A percentile compares a stretch with the other conserved stretches of the same genome.
Conservation (phyloP, 2,888 invertebrate genomes). For the Lumbricus terrestris region DNA sequence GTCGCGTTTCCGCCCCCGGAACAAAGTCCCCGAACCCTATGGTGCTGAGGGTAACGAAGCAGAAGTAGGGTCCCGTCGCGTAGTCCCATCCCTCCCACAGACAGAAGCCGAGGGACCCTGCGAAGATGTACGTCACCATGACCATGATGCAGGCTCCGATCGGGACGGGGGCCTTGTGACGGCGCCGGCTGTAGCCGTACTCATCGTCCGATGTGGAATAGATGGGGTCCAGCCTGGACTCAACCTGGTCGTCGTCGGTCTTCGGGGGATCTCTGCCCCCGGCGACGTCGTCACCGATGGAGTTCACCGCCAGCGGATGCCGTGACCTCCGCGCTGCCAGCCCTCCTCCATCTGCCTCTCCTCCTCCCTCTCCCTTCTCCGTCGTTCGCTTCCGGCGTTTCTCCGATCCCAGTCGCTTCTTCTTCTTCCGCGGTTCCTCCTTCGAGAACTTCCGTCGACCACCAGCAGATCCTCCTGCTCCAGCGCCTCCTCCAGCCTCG, state of each 20-base stretch:
- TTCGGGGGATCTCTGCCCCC: background rate
- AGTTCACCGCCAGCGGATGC: background rate
- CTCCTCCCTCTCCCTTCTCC: background rate
- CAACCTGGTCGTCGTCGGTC: background rate
- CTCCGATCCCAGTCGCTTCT: background rate
- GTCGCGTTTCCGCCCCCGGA: background rate
- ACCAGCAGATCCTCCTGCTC: too few relatives aligned
- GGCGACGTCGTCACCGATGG: background rate
- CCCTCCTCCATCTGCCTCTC: background rate
- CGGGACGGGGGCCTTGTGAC: background rate
- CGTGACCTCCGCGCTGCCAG: background rate
- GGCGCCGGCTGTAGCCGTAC: background rate
- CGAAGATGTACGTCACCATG: slow-evolving; percentile 5
- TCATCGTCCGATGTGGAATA: background rate
- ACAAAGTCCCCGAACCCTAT: slow-evolving; percentile 17
- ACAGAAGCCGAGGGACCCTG: background rate
- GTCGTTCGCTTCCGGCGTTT: background rate
- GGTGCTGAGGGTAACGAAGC: slow-evolving; percentile 16
- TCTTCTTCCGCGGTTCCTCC: background rate
- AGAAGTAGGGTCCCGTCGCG: slow-evolving; percentile 9
- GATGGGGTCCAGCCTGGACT: background rate
- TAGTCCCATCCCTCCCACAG: slow-evolving; percentile 10
- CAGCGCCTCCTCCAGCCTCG: background rate
- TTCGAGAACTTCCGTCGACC: background rate
- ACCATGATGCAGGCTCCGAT: slow-evolving; percentile 9